A percentile compares a stretch with the other conserved stretches of the same genome.
These are phyloP conservation scores for Gorsachius magnificus DNA, from an alignment of 2,797 vertebrate species.

Conservation along the genomic window DNA sequence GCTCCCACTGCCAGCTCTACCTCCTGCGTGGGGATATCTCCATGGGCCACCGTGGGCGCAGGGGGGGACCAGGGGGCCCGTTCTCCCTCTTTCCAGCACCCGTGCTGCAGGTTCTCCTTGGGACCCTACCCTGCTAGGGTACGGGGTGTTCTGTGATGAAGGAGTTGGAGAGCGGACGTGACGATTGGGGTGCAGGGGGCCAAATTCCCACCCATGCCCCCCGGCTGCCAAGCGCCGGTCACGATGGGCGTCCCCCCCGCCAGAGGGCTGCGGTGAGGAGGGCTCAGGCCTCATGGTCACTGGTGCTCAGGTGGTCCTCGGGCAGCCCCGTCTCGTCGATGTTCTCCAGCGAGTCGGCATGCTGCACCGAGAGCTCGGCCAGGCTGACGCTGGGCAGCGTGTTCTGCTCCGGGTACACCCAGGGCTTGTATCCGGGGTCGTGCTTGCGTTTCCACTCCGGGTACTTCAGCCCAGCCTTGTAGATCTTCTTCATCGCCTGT, in stretches of 20 bases:
- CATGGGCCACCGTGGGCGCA: not conserved
- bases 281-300: constrained; percentile 79
- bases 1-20: not conserved
- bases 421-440: constrained; percentile 81
- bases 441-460: constrained; percentile 87
- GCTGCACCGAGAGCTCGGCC: constrained; percentile 78
- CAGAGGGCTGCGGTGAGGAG: fast-evolving
- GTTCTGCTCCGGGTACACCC: constrained; percentile 87
- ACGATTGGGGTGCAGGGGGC: not conserved
- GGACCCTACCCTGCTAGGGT: not conserved
- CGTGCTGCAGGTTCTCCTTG: not conserved
- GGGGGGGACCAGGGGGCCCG: not conserved
- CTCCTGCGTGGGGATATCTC: not conserved
- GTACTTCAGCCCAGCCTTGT: constrained; percentile 89
- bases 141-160: not conserved
- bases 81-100: not conserved
- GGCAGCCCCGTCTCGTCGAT: constrained; percentile 83
- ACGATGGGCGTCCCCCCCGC: fast-evolving
- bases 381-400: constrained; percentile 76
- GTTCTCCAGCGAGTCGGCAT: constrained; percentile 83
- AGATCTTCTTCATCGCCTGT: constrained; percentile 88
- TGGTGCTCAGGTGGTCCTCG: constrained; percentile 79
- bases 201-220: not conserved
- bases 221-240: not conserved
- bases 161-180: not conserved